Conservation (phyloP, 92 coral and sea anemone species). For the Phenganax stokvisi region DNA sequence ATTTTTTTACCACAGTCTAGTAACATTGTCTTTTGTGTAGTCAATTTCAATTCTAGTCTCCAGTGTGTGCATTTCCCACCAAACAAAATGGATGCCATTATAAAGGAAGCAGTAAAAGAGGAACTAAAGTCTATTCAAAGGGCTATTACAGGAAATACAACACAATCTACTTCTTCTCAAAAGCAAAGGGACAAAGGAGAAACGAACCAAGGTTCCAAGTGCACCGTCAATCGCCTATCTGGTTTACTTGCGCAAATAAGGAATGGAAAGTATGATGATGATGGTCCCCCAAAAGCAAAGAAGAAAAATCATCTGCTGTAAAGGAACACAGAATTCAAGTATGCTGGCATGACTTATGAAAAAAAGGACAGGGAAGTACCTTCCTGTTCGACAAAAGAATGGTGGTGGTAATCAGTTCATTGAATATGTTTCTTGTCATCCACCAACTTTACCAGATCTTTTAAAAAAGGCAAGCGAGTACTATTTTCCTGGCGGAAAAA, state of each 20-base stretch:
- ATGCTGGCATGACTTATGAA: constrained; percentile 46
- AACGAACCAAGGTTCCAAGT: neutral
- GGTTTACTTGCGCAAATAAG: constrained; percentile 40
- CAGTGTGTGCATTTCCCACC: no score
- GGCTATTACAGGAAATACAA: no score
- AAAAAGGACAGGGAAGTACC: constrained; percentile 25
- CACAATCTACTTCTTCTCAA: neutral
- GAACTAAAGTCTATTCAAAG: no score
- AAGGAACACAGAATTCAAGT: constrained; percentile 53
- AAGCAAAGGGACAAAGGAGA: constrained; percentile 11
- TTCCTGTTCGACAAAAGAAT: constrained; percentile 50
- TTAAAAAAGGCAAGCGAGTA: constrained; percentile 37
- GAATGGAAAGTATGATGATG: no score
- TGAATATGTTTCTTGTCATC: constrained; percentile 34
- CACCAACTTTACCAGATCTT: constrained; percentile 35
- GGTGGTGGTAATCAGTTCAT: constrained; percentile 48
- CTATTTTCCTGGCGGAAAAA: constrained; percentile 45
- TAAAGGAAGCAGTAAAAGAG: no score
- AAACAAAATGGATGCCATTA: no score
- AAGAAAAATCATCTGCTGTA: constrained; percentile 25
- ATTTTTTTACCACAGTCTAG: no score
- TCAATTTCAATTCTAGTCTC: no score
- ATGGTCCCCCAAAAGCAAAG: constrained; percentile 14
- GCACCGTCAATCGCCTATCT: constrained; percentile 42
- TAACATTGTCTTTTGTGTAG: no score